Evolutionary conservation across 1,140 invertebrate species (phyloP), one percentile per base, ranked within the genome.

Genomic region (Tetragnatha versicolor): DNA sequence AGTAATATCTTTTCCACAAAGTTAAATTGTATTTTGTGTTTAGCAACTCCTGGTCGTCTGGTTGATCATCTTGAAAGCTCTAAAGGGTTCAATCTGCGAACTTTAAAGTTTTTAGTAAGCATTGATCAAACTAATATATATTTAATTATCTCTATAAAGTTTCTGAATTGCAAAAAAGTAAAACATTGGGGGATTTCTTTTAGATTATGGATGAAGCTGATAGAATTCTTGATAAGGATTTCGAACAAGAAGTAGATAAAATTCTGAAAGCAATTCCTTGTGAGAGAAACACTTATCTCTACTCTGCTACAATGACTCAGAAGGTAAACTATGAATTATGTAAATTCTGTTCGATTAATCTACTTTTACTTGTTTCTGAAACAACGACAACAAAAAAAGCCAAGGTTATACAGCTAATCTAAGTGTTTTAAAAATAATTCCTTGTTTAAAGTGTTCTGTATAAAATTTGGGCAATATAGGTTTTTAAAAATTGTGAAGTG

Each of bases 271-370:
- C 93, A 2, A 93, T 98, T 80, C 96, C 96, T 0, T 88, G 91
- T 47, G 94, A 98, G 83, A 89, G 96, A 22, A 88, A 90, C 69
- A 98, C 96, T 0, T 93, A 93, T 81, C 85, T 98, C 29, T 99
- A 98, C 87, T 98, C 96, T 2, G 97, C 97, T 3, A 99, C 97
- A 25, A 99, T 98, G 97, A 99, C 96, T 0, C 97, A 97, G 84
- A 98, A 99, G 88, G 96, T 98, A 61, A n/a, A n/a, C n/a, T n/a
- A n/a, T n/a, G n/a, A n/a, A n/a, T n/a, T n/a, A n/a, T n/a, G n/a
- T n/a, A n/a, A n/a, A n/a, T n/a, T n/a, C n/a, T n/a, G n/a, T n/a
- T n/a, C n/a, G n/a, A n/a, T n/a, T n/a, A n/a, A n/a, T n/a, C n/a
- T n/a, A n/a, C n/a, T n/a, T n/a, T n/a, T n/a, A n/a, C n/a, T n/a